Evolutionary conservation across 2,113 vertebrate genomes (phyloP), one percentile per base, ranked within the genome.

Genomic region (Falco punctatus): DNA sequence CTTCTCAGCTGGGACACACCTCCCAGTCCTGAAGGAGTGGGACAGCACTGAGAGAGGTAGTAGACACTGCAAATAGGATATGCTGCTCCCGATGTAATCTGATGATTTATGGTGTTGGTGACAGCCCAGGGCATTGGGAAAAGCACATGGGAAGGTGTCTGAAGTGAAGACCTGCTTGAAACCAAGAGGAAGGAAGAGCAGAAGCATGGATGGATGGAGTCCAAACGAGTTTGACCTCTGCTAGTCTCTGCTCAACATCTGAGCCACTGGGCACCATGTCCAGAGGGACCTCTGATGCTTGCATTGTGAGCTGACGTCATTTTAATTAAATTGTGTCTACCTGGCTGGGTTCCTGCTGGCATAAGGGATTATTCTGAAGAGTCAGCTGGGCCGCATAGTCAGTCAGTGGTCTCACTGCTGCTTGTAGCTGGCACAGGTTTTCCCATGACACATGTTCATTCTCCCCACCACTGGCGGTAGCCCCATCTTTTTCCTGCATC

Each of bases 291-390:
- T 96, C 77, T 12, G 13, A 77, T 70, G 95, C 58, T 65, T 79
- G 49, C 3, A 1, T 65, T 74, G 69, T 40, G 71, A 83, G 52
- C 74, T 94, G 89, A 94, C 1, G 10, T 96, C 9, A 80, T 81
- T 94, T 91, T 85, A 92, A 96, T 96, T 95, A 93, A 96, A 96
- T 93, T 81, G 73, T 87, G 52, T 86, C 92, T 97, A 89, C 81
- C 94, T 91, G 97, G 91, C 86, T 94, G 69, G 33, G 8, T 89
- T 92, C 73, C 73, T 92, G 69, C 88, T 87, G 81, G 65, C 8
- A 3, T 92, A 69, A 79, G 65, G 22, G 49, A 33, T 93, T 94
- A 62, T 94, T 91, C 65, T 72, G 88, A 91, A 84, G 91, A 94
- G 86, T 96, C 66, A 82, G 44, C 91, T 87, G 44, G 57, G 49